Evolutionary conservation across 2,888 invertebrate genomes (phyloP).

Genomic region (Cryptocephalus moraei): DNA sequence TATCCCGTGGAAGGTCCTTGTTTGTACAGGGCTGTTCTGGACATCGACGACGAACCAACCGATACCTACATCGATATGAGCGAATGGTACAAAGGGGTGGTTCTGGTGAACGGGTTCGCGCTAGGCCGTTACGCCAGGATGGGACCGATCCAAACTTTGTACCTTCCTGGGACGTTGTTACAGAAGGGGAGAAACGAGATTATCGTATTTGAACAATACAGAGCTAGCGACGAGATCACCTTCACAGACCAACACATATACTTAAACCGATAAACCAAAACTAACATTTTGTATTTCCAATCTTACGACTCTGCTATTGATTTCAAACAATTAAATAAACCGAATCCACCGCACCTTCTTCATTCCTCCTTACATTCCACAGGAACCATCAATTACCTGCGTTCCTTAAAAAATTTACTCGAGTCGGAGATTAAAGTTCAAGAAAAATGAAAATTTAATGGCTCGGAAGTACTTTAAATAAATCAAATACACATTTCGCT

Average conservation of each 20-base stretch:
- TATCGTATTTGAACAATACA: constrained; percentile 31
- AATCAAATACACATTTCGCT: constrained; percentile 5
- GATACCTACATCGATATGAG: constrained; percentile 71
- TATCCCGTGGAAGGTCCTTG: constrained; percentile 38
- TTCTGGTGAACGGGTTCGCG: constrained; percentile 75
- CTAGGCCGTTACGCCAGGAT: constrained; percentile 67
- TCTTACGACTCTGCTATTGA: too few species aligned
- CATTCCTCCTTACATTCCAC: too few species aligned
- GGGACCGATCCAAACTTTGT: constrained; percentile 76
- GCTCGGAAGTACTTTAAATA: constrained; percentile 2
- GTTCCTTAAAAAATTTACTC: too few species aligned
- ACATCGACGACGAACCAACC: constrained; percentile 37
- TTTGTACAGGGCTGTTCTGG: constrained; percentile 43
- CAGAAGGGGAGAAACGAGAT: constrained; percentile 37
- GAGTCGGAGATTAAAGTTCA: too few species aligned
- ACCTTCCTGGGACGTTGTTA: constrained; percentile 67
- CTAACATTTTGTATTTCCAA: too few species aligned
- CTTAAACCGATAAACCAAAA: too few species aligned
- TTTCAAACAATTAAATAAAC: too few species aligned
- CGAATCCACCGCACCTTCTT: too few species aligned
- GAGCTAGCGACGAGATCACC: constrained; percentile 5
- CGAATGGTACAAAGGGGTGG: constrained; percentile 79
- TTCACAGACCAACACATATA: neutral
- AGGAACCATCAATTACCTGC: too few species aligned
- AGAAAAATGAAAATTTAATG: constrained; percentile 3